phyloP scores from a whole-genome alignment of 2,888 invertebrate species.

The Stomorhina lunata region DNA sequence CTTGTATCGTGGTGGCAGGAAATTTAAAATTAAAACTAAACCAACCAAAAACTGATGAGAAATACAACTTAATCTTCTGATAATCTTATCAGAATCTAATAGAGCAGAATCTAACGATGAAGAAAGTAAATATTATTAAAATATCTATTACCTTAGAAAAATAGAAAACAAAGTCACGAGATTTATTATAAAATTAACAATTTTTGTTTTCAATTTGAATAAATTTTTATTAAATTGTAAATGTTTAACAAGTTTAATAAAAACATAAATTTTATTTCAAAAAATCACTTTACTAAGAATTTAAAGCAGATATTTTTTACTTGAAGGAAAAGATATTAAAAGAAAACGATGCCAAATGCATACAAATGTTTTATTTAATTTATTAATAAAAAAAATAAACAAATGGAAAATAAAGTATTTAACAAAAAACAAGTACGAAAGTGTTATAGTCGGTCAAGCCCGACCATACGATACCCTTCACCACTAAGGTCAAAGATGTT shows the following conservation, averaged over 20 bases:
- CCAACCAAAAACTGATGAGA: neutral
- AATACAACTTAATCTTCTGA: neutral
- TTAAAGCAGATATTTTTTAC: constrained; percentile 1
- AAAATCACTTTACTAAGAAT: neutral
- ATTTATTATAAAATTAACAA: too few relatives aligned
- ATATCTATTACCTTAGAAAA: neutral
- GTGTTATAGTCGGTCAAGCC: too few relatives aligned
- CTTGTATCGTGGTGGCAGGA: neutral
- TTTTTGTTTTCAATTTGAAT: too few relatives aligned
- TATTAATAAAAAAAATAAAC: neutral
- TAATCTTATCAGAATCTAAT: constrained; percentile 12
- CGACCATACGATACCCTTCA: too few relatives aligned
- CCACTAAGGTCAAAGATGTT: too few relatives aligned
- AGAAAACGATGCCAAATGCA: constrained; percentile 32
- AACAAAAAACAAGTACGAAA: neutral
- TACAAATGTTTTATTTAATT: constrained; percentile 13
- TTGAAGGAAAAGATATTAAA: neutral
- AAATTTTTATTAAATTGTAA: too few relatives aligned
- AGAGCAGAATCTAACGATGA: neutral
- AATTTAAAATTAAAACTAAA: neutral
- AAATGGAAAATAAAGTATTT: neutral
- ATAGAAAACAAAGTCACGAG: neutral
- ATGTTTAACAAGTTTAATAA: neutral
- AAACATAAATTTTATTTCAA: neutral
- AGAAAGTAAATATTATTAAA: neutral